Evolutionary conservation across 1,140 invertebrate species (phyloP).

Genomic region (Heliconius himera): DNA sequence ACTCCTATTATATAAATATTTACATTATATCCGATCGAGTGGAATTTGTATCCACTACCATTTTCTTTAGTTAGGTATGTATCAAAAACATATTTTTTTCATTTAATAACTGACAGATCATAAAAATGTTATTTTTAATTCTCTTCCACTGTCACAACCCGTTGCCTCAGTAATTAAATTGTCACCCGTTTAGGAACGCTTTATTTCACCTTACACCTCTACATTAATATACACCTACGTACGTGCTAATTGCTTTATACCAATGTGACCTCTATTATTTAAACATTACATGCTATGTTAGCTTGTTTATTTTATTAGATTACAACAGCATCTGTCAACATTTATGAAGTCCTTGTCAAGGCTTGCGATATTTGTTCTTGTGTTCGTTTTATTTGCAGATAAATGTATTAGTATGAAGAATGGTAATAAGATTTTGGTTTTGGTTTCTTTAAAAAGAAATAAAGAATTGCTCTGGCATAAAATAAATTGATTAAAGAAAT

Average conservation of each 20-base stretch:
- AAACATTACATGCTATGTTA: conserved; percentile 18
- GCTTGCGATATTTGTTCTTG: conserved; percentile 14
- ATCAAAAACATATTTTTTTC: neutral
- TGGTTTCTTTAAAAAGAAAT: neutral
- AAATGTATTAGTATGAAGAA: conserved; percentile 14
- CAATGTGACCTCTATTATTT: conserved; percentile 19
- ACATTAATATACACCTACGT: neutral
- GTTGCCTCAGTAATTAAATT: conserved; percentile 11
- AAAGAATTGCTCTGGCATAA: no score
- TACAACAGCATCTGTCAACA: conserved; percentile 31
- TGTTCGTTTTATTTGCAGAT: neutral
- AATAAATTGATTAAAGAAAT: no score
- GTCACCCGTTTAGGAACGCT: neutral
- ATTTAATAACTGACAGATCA: neutral
- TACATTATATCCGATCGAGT: no score
- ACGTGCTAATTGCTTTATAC: conserved; percentile 8
- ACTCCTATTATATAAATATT: no score
- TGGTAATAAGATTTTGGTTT: neutral
- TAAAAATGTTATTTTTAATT: neutral
- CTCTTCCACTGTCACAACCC: neutral
- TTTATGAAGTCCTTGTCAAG: conserved; percentile 24
- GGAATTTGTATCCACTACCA: no score
- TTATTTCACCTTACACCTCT: neutral
- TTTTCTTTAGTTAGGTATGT: no score
- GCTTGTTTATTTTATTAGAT: conserved; percentile 13